These are phyloP conservation scores for Hippocampus mohnikei DNA, from an alignment of 2,113 vertebrate species.

Conservation along the genomic window DNA sequence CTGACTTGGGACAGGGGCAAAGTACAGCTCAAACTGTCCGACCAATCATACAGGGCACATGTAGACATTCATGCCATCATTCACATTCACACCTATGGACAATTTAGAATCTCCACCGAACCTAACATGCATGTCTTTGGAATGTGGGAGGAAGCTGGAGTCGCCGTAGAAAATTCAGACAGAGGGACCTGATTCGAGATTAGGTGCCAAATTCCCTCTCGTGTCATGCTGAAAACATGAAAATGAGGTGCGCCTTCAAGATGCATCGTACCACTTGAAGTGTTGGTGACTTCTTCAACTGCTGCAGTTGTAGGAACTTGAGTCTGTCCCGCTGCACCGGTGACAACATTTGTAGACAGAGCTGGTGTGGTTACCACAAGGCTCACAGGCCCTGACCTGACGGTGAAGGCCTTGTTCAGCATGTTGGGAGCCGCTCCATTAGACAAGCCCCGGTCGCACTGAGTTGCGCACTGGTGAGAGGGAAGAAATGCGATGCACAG, in stretches of 20 bases:
- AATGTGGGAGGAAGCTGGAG: too few relatives aligned
- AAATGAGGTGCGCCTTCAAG: neutral
- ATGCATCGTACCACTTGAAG: slow-evolving; percentile 41
- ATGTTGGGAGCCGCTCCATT: neutral
- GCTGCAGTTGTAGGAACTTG: neutral
- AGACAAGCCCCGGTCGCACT: slow-evolving; percentile 8
- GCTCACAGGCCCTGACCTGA: slow-evolving; percentile 48
- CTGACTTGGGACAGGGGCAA: neutral
- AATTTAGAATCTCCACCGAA: too few relatives aligned
- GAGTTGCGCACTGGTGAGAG: slow-evolving; percentile 42
- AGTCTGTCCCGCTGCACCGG: fast-evolving
- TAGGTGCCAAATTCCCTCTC: neutral
- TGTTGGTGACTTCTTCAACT: neutral
- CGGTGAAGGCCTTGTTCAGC: slow-evolving; percentile 29
- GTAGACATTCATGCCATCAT: neutral
- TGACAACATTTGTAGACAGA: fast-evolving
- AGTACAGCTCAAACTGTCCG: neutral
- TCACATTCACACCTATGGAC: neutral
- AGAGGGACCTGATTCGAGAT: neutral
- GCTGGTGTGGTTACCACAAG: slow-evolving; percentile 26
- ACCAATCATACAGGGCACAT: neutral
- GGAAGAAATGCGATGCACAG: slow-evolving; percentile 57
- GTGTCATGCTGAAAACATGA: too few relatives aligned
- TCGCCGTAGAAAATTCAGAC: neutral
- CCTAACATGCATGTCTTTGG: too few relatives aligned